phyloP scores from a whole-genome alignment of 2,113 vertebrate species.

The Paralichthys olivaceus region DNA sequence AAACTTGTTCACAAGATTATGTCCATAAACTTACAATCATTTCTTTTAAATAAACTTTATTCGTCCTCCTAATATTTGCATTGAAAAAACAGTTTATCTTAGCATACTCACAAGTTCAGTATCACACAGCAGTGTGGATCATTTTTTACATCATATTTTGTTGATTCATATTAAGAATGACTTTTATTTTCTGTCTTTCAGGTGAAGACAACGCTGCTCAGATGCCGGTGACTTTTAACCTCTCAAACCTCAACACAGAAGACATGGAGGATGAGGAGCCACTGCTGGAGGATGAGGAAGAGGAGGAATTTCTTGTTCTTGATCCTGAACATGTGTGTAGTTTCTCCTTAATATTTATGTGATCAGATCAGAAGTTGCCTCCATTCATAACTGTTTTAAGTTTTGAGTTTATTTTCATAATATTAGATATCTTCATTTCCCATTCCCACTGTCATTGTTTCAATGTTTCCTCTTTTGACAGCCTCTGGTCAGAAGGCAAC shows the following conservation, averaged over 20 bases:
- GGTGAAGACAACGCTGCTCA: background rate
- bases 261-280: conserved; percentile 10
- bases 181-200: conserved; percentile 18
- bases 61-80: too few relatives aligned
- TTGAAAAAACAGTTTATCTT: too few relatives aligned
- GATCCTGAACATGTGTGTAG: conserved; percentile 90
- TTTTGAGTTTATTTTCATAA: background rate
- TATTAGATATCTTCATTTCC: background rate
- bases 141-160: background rate
- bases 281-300: conserved; percentile 24
- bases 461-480: conserved; percentile 64
- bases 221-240: conserved; percentile 6
- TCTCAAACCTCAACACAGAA: conserved; percentile 19
- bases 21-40: too few relatives aligned
- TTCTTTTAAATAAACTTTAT: too few relatives aligned
- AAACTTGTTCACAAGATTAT: too few relatives aligned
- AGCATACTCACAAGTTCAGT: too few relatives aligned
- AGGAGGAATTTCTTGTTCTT: conserved; percentile 83
- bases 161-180: background rate
- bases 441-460: background rate
- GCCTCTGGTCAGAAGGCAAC: conserved; percentile 90
- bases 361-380: background rate
- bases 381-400: background rate
- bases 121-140: background rate
- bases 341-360: conserved; percentile 1